These are phyloP conservation scores for Mormyrops boulengeri DNA, from an alignment of 2,797 vertebrate species.

Conservation along the genomic window DNA sequence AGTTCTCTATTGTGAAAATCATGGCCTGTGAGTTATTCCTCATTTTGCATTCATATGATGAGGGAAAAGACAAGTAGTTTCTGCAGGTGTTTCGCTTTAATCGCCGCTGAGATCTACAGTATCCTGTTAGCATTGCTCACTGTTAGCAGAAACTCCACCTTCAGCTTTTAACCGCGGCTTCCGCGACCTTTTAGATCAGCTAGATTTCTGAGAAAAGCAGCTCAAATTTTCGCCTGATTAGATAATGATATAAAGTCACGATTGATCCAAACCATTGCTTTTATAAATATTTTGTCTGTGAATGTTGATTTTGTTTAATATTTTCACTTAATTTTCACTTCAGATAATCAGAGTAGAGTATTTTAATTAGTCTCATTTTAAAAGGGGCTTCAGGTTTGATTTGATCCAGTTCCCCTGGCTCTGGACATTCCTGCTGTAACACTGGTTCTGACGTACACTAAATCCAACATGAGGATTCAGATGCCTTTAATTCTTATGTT, in stretches of 20 bases:
- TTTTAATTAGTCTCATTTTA: neutral
- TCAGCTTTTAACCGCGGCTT: neutral
- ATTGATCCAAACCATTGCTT: neutral
- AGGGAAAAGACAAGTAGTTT: neutral
- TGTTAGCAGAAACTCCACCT: neutral
- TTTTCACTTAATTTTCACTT: neutral
- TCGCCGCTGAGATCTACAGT: slow-evolving; percentile 14
- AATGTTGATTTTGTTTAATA: neutral
- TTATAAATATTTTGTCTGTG: neutral
- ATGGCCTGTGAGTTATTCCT: neutral
- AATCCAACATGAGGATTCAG: neutral
- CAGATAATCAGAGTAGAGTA: neutral
- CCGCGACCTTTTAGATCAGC: slow-evolving; percentile 4
- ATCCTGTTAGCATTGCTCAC: neutral
- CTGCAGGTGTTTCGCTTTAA: neutral
- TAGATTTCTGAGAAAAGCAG: slow-evolving; percentile 15
- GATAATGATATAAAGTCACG: neutral
- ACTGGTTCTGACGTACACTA: neutral
- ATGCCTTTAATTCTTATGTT: neutral
- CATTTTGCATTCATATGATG: neutral
- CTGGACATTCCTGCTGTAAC: too few relatives aligned
- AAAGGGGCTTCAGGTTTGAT: neutral
- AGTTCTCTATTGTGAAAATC: neutral
- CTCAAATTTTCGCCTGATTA: neutral
- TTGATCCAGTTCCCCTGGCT: neutral